Conservation (phyloP, 1,140 invertebrate genomes). For the Temnothorax curvispinosus region DNA sequence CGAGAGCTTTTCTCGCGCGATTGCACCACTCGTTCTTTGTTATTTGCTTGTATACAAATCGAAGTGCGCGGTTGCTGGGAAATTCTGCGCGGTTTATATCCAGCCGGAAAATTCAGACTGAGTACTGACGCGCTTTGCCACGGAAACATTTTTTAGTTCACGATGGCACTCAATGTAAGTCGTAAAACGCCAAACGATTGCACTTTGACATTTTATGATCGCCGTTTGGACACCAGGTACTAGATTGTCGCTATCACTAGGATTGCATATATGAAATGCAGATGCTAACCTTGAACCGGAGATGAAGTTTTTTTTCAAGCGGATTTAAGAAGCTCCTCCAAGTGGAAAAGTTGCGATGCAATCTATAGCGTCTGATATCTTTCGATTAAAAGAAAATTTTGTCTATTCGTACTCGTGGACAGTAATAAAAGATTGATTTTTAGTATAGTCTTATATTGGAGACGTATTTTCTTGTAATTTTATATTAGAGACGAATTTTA, state of each 20-base stretch:
- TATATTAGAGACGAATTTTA: constrained; percentile 3
- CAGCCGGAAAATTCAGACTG: background rate
- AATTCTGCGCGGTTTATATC: constrained; percentile 18
- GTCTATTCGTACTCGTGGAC: background rate
- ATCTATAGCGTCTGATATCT: background rate
- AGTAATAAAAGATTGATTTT: constrained; percentile 22
- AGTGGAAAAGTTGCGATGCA: background rate
- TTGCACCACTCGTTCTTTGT: constrained; percentile 21
- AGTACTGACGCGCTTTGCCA: background rate
- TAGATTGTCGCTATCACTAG: background rate
- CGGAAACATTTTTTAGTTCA: background rate
- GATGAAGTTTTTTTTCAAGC: constrained; percentile 29
- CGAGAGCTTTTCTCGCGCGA: constrained; percentile 41
- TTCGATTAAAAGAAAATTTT: constrained; percentile 5
- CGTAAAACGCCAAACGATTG: constrained; percentile 13
- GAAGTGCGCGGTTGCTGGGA: background rate
- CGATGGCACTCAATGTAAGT: background rate
- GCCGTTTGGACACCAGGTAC: background rate
- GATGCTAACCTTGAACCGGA: constrained; percentile 15
- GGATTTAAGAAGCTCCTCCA: background rate
- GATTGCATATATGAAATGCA: background rate
- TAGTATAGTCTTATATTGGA: background rate
- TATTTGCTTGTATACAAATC: constrained; percentile 21
- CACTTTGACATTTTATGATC: constrained; percentile 7
- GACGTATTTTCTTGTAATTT: constrained; percentile 29